Conservation (phyloP, 2,888 invertebrate genomes). For the Limnephilus rhombicus region DNA sequence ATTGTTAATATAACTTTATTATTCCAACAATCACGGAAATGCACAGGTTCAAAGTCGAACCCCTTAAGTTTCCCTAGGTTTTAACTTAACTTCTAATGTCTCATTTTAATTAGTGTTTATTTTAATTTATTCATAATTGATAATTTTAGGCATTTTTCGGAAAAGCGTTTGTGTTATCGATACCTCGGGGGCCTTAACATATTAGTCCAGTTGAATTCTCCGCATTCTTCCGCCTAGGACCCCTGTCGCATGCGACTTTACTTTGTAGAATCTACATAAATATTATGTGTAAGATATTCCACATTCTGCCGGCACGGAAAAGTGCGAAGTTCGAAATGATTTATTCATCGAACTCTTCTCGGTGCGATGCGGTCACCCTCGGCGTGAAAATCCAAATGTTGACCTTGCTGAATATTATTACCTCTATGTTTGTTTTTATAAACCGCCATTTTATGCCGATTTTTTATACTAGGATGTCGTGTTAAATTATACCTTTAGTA, state of each 20-base stretch:
- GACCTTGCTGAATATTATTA: not conserved
- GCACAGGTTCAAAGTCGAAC: too few relatives aligned
- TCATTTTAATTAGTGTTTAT: not conserved
- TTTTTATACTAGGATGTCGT: not conserved
- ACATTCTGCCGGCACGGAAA: not conserved
- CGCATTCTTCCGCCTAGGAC: not conserved
- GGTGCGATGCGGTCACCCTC: not conserved
- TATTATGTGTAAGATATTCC: not conserved
- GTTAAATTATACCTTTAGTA: not conserved
- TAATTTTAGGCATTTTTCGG: not conserved
- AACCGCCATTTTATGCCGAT: not conserved
- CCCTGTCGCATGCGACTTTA: not conserved
- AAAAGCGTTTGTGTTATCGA: not conserved
- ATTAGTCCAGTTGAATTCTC: not conserved
- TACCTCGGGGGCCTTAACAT: not conserved
- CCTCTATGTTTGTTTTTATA: not conserved
- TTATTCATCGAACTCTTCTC: not conserved
- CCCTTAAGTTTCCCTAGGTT: too few relatives aligned
- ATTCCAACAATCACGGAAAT: too few relatives aligned
- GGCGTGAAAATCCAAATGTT: not conserved
- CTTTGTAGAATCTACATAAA: not conserved
- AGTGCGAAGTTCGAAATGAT: slow-evolving; percentile 9
- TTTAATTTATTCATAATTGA: not conserved
- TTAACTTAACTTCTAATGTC: not conserved
- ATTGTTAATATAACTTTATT: too few relatives aligned